Conservation (phyloP, 2,888 invertebrate species). For the Lasioglossum calceatum region DNA sequence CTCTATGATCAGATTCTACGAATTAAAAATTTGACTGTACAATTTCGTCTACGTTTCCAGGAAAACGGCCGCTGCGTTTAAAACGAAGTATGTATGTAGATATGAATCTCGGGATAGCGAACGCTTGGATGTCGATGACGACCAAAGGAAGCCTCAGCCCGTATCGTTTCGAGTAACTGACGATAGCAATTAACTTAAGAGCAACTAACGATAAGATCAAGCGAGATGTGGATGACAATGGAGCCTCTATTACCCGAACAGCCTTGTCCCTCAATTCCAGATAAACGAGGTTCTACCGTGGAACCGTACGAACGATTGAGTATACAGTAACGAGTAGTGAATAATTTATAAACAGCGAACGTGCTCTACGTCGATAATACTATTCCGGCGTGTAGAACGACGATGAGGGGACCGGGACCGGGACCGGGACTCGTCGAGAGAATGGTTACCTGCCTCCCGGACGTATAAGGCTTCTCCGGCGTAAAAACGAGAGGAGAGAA, state of each 20-base stretch:
- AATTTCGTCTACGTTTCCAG: not conserved
- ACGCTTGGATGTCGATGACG: not conserved
- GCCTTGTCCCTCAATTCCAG: not conserved
- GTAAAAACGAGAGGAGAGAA: not conserved
- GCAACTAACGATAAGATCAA: not conserved
- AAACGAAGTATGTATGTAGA: not conserved
- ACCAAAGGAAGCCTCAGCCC: not conserved
- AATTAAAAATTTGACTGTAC: too few relatives aligned
- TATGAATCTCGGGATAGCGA: not conserved
- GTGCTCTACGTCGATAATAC: constrained; percentile 9
- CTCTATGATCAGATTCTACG: too few relatives aligned
- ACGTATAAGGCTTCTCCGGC: constrained; percentile 7
- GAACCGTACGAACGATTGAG: not conserved
- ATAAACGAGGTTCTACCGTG: not conserved
- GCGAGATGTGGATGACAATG: not conserved
- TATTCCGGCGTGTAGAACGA: constrained; percentile 2
- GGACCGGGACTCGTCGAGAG: not conserved
- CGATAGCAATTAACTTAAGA: too few relatives aligned
- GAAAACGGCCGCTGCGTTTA: not conserved
- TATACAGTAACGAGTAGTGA: not conserved
- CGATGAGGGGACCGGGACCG: not conserved
- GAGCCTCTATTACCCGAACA: not conserved
- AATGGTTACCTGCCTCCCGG: not conserved
- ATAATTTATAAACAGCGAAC: constrained; percentile 9
- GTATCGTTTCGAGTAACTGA: not conserved